Evolutionary conservation across 2,113 vertebrate genomes (phyloP).

Genomic region (Serinus canaria): DNA sequence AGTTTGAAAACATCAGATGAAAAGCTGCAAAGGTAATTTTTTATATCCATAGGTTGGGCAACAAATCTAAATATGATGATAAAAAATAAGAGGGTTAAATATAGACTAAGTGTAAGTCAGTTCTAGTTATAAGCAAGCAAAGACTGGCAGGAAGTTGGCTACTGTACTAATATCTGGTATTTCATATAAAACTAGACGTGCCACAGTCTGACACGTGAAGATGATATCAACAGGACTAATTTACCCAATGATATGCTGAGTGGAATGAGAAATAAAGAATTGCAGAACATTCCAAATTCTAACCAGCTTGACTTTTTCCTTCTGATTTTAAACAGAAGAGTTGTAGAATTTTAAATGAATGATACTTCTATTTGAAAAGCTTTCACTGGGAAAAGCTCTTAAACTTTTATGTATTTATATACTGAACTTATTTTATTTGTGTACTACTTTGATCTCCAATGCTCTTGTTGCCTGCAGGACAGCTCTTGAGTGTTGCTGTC

Average conservation of each 20-base stretch:
- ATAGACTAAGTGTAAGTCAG: neutral
- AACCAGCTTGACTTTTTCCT: neutral
- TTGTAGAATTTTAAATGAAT: neutral
- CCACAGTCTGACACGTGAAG: neutral
- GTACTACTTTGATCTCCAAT: neutral
- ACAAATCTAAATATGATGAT: neutral
- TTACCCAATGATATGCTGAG: neutral
- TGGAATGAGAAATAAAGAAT: neutral
- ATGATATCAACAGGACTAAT: neutral
- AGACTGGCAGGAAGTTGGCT: neutral
- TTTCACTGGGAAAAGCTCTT: neutral
- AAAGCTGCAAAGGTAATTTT: neutral
- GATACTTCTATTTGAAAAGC: neutral
- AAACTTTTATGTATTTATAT: neutral
- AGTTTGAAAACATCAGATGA: neutral
- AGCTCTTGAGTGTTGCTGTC: neutral
- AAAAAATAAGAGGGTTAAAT: neutral
- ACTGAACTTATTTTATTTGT: neutral
- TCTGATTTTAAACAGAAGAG: neutral
- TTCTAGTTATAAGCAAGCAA: neutral
- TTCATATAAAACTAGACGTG: neutral
- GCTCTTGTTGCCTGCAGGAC: neutral
- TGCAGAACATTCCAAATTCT: neutral
- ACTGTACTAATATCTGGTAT: neutral
- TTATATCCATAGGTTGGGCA: neutral